Conservation (phyloP, 2,113 vertebrate species). For the Peromyscus maniculatus region DNA sequence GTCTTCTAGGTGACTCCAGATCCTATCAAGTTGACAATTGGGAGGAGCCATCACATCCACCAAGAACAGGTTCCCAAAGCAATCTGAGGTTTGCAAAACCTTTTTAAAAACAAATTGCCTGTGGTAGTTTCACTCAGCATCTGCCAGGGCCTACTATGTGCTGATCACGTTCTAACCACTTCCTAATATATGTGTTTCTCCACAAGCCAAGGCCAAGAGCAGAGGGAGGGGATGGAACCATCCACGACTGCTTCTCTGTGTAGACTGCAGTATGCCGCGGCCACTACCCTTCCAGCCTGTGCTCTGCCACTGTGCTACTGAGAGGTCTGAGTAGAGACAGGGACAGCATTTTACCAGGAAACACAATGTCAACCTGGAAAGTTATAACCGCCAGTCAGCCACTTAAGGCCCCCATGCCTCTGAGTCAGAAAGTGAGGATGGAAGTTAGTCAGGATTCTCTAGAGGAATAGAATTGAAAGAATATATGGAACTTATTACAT, state of each 20-base stretch:
- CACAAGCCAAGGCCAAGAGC: neutral
- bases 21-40: neutral
- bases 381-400: neutral
- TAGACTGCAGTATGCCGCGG: no score
- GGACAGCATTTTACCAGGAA: neutral
- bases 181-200: neutral
- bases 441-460: neutral
- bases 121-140: neutral
- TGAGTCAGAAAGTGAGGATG: neutral
- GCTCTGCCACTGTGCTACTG: neutral
- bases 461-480: neutral
- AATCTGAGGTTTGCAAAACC: neutral
- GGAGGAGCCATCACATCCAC: neutral
- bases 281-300: neutral
- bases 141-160: neutral
- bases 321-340: neutral
- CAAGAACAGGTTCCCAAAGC: neutral
- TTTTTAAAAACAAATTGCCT: neutral
- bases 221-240: no score
- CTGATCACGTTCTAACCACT: neutral
- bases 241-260: neutral
- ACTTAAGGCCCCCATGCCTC: neutral
- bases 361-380: neutral
- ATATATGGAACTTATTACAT: neutral
- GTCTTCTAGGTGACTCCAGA: neutral